Base-by-base conservation (phyloP, 2,797 vertebrate species). In the Heterohyrax brucei region DNA sequence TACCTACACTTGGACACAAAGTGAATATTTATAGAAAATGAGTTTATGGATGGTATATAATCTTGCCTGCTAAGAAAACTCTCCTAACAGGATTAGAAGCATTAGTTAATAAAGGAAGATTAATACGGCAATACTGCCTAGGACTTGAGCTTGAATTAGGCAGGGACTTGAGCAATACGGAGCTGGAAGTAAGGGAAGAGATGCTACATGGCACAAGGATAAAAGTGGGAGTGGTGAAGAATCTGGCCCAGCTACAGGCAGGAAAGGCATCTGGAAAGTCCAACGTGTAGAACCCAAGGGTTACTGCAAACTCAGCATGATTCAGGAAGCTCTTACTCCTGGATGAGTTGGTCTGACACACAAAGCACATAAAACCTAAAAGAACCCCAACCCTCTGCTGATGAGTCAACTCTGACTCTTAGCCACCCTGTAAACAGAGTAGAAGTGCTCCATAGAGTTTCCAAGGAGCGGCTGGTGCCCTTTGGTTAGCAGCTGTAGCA, bases 1-100 rank as follows among this genome's bases (percentile, higher is more conserved):
- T 64, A 53, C 10, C 59, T 95, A 73, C 13, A 80, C 21, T 83
- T 77, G 30, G 24, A 78, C 21, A 87, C 26, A 79, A 48, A 81
- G 21, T 73, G 81, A 56, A 84, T 87, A 93, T 88, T 94, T 94
- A 50, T 26, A 91, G 24, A 77, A 21, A 21, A 82, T 82, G 9
- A 8, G 56, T 50, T 61, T 95, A 86, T 53, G 28, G 10, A 19
- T 88, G 14, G 9, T 62, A 6, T 28, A 2, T 1, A 68, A 79
- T 66, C 14, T 24, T 79, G 75, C 66, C 53, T 83, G 24, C 39
- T 90, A 90, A 62, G 44, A 94, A 93, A 85, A 85, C 39, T 21
- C 72, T 85, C 90, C 33, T 68, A 48, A 62, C 30, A 72, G 39
- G 9, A 72, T 72, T 82, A 77, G 56, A 87, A 95, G 8, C 14